Evolutionary conservation across 2,888 invertebrate species (phyloP), one percentile per base, ranked within the genome.

Genomic region (Oxytorus armatus): DNA sequence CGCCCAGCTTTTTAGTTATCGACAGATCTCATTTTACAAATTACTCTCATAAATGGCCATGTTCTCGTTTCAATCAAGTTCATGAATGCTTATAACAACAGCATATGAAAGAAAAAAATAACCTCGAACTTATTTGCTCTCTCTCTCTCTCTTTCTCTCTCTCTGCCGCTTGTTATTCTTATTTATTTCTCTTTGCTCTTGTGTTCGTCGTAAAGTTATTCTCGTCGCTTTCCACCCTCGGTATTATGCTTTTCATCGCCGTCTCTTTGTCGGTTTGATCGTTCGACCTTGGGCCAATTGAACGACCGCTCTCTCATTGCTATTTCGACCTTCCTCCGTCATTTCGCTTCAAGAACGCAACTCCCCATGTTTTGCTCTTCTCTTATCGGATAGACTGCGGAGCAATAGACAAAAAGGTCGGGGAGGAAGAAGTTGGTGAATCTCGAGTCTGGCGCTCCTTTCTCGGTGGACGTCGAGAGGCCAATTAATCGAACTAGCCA

Each of bases 401-500:
- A n/a, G n/a, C 49, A 18, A 44, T 57, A 16, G 57, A 57, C 39
- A 47, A 57, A 66, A 21, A 23, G 8, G 29, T 14, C 14, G 44
- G 29, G 10, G 57, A 33, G 11, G 44, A 65, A 36, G 33, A 44
- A 68, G 66, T 76, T 61, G 21, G 51, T 36, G 66, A 39, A 42
- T 53, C 65, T 57, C n/a, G n/a, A n/a, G n/a, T n/a, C 29, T 23
- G 39, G 36, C 14, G 61, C 18, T 21, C 51, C 63, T 49, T 29
- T 33, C 42, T 36, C n/a, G 61, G 36, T 44, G 14, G 57, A 68
- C 55, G 74, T 49, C 39, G 47, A 7, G 29, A 57, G 36, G 65
- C 74, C 79, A 79, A 79, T 79, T 79, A 79, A 79, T 79, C 63
- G 74, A 79, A 69, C 79, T 63, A 57, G 63, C 47, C 69, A 42